Percentiles rank a stretch among this genome's conserved stretches.
phyloP scores from a whole-genome alignment of 2,113 vertebrate genomes.

The Heterotilapia buettikoferi region DNA sequence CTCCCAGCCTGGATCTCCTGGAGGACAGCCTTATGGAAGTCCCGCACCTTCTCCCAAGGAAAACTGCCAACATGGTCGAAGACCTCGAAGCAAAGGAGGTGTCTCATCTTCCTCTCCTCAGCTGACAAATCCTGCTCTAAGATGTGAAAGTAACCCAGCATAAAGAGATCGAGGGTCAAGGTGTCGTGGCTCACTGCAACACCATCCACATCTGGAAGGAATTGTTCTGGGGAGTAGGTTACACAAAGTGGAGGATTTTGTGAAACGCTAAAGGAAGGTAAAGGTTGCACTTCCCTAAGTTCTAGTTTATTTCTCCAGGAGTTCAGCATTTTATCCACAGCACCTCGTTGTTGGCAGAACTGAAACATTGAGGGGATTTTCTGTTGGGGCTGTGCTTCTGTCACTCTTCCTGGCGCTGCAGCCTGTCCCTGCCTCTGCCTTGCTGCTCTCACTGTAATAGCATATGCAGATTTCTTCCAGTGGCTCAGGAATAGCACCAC shows the following conservation, averaged over 20 bases:
- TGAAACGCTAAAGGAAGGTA: slow-evolving; percentile 11
- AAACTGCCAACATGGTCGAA: slow-evolving; percentile 86
- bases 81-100: slow-evolving; percentile 93
- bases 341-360: slow-evolving; percentile 74
- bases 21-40: slow-evolving; percentile 86
- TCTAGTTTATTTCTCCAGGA: slow-evolving; percentile 70
- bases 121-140: slow-evolving; percentile 83
- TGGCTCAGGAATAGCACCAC: slow-evolving; percentile 87
- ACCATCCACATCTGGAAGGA: slow-evolving; percentile 76
- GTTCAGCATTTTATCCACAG: slow-evolving; percentile 77
- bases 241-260: slow-evolving; percentile 41
- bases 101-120: slow-evolving; percentile 84
- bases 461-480: slow-evolving; percentile 85
- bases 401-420: neutral
- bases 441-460: slow-evolving; percentile 62
- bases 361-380: slow-evolving; percentile 55
- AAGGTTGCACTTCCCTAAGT: neutral
- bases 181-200: slow-evolving; percentile 67
- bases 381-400: neutral
- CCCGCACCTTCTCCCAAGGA: slow-evolving; percentile 78
- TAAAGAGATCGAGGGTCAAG: slow-evolving; percentile 89
- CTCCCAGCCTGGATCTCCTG: slow-evolving; percentile 81
- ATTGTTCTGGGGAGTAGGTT: slow-evolving; percentile 84
- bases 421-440: slow-evolving; percentile 43
- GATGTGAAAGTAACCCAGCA: slow-evolving; percentile 94